Base-by-base conservation (phyloP, 2,888 invertebrate genomes). In the Dorcus hopei region DNA sequence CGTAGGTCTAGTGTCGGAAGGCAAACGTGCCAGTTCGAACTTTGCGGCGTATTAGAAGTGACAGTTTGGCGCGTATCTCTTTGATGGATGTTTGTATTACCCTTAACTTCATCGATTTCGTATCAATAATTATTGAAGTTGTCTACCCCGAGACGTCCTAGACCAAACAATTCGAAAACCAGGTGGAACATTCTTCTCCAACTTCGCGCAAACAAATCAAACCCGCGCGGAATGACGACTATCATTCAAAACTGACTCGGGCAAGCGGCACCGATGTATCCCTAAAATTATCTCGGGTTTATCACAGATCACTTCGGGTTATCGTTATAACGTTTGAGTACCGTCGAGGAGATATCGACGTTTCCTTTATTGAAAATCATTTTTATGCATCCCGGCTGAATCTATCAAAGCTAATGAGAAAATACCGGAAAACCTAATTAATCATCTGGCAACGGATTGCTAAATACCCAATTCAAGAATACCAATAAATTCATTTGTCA, bases 1-100 rank as follows among this genome's bases (percentile, higher is more conserved):
- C 57, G 55, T 56, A 54, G 52, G 43, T 49, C 40, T 52, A 42
- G 53, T 59, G 59, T 57, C 57, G 45, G 51, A 33, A 50, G 23
- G 50, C 14, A 59, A 62, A 62, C 62, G 65, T 62, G 63, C 57
- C 60, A 48, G 50, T 52, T 61, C 59, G 54, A 61, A 55, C 49
- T 39, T 52, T 51, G 52, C 58, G 58, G 50, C 48, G 9, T 38
- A 54, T 57, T 47, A 38, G 9, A n/a, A 49, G 11, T 48, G 58
- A 47, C 58, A 47, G 11, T 39, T 48, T 47, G 39, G 54, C 33
- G 38, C 49, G 49, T 47, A 54, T 39, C 45, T 16, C 16, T 53
- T 53, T 33, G 33, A 33, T 45, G 14, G 23, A 45, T 45, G 45
- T 45, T 45, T 45, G 23, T n/a, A 19, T 45, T 23, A 23, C 23